Base-by-base conservation (phyloP, 2,113 vertebrate species). In the Condylura cristata region DNA sequence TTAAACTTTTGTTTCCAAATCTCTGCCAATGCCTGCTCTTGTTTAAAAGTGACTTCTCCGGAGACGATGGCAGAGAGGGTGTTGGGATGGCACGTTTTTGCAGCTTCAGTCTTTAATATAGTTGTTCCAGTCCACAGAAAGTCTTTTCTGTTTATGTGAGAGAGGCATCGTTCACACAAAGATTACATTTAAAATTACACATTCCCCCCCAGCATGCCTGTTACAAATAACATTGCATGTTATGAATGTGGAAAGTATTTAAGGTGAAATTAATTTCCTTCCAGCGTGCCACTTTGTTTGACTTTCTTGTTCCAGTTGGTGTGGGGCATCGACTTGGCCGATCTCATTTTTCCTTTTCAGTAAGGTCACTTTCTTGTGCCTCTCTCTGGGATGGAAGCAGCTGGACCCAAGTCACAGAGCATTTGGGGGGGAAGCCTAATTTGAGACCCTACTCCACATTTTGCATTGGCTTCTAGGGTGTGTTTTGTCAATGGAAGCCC, bases 1-100 rank as follows among this genome's bases (percentile, higher is more conserved):
- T 97, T 76, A 93, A 83, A 90, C 72, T 87, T 91, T 92, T 78
- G 72, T 95, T 96, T 96, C 85, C 22, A 0, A 94, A 84, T 89
- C n/a, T 39, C 93, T 94, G 91, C 80, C 86, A 74, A 48, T 0
- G 48, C 72, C 71, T 20, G 6, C 56, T 63, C 93, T 93, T 93
- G 56, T 93, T 96, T 94, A 61, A 92, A 95, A 91, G 71, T 60
- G 91, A 85, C 63, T 82, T 96, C 75, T 83, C 83, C 87, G 83
- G 60, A 41, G 86, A 68, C 0, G 12, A 30, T 13, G n/a, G 75
- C 46, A 82, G 58, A 86, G 63, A 60, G 70, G 60, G 60, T 89
- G 80, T 78, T 81, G 71, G 83, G 53, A n/a, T 94, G 82, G 70
- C 74, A 86, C 83, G 41, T 65, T 81, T 68, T 63, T 46, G 51